phyloP scores from a whole-genome alignment of 2,888 invertebrate species.

The Pteria penguin region DNA sequence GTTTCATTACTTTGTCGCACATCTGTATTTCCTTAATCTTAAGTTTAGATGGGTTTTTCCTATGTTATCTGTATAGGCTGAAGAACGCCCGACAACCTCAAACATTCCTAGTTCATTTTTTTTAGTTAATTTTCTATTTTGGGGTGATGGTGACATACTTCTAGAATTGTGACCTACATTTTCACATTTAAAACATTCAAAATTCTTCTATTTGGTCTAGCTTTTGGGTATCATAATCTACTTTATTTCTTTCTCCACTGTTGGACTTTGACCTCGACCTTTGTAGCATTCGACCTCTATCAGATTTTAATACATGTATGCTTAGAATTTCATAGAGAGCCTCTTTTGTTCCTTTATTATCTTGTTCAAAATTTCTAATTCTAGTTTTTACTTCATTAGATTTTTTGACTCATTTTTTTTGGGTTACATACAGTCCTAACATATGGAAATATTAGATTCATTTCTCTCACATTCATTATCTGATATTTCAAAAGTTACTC shows the following conservation, averaged over 20 bases:
- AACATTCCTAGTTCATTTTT: background rate
- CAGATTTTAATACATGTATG: background rate
- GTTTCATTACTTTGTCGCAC: background rate
- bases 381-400: too few species aligned
- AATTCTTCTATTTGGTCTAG: background rate
- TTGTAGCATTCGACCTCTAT: background rate
- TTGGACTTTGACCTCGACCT: background rate
- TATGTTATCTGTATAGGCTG: background rate
- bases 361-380: background rate
- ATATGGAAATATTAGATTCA: too few species aligned
- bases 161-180: constrained; percentile 8
- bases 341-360: background rate
- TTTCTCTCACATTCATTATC: too few species aligned
- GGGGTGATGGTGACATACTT: background rate
- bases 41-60: background rate
- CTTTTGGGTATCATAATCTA: too few species aligned
- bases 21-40: background rate
- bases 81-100: background rate
- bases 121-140: background rate
- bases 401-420: too few species aligned
- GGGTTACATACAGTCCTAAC: too few species aligned
- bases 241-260: too few species aligned
- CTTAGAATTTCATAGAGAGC: background rate
- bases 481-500: too few species aligned
- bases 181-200: constrained; percentile 4